A percentile compares a stretch with the other conserved stretches of the same genome.
Conservation (phyloP, 2,888 invertebrate genomes). For the Lepas anatifera region DNA sequence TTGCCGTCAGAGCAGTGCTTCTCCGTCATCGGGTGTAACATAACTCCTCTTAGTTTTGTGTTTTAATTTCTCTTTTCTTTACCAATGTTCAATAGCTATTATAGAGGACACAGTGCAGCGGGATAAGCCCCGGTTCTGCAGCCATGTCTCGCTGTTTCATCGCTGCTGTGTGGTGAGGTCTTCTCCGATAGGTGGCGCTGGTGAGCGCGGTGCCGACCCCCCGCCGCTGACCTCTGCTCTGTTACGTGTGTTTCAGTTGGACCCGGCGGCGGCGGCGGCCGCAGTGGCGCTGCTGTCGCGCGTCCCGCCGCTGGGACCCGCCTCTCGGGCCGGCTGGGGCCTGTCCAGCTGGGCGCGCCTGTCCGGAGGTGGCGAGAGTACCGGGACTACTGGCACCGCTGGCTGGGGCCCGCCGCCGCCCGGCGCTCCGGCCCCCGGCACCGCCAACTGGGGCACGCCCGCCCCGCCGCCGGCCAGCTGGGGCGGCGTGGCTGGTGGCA, state of each 20-base stretch:
- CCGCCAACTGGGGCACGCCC: background rate
- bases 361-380: background rate
- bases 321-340: slow-evolving; percentile 16
- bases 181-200: no score
- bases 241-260: no score
- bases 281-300: background rate
- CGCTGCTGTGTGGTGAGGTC: no score
- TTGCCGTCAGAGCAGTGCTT: background rate
- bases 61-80: no score
- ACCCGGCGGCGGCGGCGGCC: background rate
- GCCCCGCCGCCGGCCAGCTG: background rate
- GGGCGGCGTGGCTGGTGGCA: background rate
- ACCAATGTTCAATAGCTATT: no score
- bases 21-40: no score
- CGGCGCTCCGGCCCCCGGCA: background rate
- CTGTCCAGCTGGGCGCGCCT: slow-evolving; percentile 13
- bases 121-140: no score
- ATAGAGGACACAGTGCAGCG: no score
- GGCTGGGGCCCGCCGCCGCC: slow-evolving; percentile 4
- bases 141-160: no score
- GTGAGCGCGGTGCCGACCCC: no score
- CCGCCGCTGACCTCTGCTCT: no score
- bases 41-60: no score
- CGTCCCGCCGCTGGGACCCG: slow-evolving; percentile 9
- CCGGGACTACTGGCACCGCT: background rate